A percentile compares a stretch with the other conserved stretches of the same genome.
Evolutionary conservation across 2,797 vertebrate species (phyloP).

Genomic region (Artibeus jamaicensis): DNA sequence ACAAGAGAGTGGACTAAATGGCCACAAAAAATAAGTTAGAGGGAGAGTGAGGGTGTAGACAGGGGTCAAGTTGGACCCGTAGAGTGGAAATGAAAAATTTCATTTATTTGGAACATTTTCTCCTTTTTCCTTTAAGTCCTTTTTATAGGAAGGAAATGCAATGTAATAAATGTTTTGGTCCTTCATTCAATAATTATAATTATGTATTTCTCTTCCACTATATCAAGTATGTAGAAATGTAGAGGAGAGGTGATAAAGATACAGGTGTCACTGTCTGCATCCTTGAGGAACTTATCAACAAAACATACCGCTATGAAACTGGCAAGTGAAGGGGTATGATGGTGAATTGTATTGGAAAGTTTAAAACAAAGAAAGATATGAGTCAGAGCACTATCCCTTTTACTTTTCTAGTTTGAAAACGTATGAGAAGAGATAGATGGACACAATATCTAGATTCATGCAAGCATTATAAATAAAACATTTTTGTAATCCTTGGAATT

Average conservation of each 20-base stretch:
- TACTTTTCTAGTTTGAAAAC: slow-evolving; percentile 56
- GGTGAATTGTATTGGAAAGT: neutral
- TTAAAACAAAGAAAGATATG: slow-evolving; percentile 31
- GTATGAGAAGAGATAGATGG: slow-evolving; percentile 65
- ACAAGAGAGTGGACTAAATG: neutral
- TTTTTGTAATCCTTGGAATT: slow-evolving; percentile 66
- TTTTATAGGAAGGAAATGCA: neutral
- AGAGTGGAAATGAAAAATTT: neutral
- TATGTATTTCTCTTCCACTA: neutral
- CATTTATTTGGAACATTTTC: neutral
- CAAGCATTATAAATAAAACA: slow-evolving; percentile 76
- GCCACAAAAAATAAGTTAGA: neutral
- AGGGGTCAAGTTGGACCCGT: neutral
- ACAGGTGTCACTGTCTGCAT: neutral
- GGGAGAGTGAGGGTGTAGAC: neutral
- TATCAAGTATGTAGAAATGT: neutral
- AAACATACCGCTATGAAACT: neutral
- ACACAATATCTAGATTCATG: slow-evolving; percentile 11
- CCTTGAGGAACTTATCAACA: neutral
- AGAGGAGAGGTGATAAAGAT: neutral
- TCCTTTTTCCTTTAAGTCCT: neutral
- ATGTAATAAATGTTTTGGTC: neutral
- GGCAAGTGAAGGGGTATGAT: neutral
- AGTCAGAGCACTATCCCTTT: neutral
- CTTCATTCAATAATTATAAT: neutral